These are phyloP conservation scores for Esox lucius DNA, from an alignment of 2,797 vertebrate genomes.

Conservation along the genomic window DNA sequence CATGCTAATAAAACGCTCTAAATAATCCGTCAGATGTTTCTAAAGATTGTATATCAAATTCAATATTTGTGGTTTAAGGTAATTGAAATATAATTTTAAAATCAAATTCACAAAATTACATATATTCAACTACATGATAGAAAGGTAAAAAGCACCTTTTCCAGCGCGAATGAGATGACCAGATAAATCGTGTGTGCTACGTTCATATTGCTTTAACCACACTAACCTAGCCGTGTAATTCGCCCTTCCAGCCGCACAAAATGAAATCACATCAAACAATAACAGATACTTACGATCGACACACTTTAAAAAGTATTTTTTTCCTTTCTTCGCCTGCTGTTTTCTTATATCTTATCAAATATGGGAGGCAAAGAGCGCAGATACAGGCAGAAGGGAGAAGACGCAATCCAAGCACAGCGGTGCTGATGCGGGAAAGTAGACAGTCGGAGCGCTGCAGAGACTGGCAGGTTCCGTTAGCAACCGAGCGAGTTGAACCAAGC, in stretches of 20 bases:
- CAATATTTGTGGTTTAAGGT: not conserved
- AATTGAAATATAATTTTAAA: not conserved
- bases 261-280: not conserved
- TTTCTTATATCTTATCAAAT: not conserved
- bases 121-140: not conserved
- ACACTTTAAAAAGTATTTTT: not conserved
- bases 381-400: constrained; percentile 17
- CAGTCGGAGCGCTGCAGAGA: constrained; percentile 45
- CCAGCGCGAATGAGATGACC: not conserved
- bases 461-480: constrained; percentile 41
- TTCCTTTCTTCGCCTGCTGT: not conserved
- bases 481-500: constrained; percentile 45
- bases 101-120: not conserved
- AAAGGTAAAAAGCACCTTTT: not conserved
- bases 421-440: constrained; percentile 37
- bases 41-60: not conserved
- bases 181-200: not conserved
- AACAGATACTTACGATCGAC: constrained; percentile 1
- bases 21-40: not conserved
- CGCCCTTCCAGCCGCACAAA: not conserved
- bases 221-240: not conserved
- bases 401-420: constrained; percentile 43
- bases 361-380: constrained; percentile 10
- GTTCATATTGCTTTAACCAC: not conserved
- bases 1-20: not conserved